Base-by-base conservation (phyloP, 2,797 vertebrate genomes). In the Lagodon rhomboides region DNA sequence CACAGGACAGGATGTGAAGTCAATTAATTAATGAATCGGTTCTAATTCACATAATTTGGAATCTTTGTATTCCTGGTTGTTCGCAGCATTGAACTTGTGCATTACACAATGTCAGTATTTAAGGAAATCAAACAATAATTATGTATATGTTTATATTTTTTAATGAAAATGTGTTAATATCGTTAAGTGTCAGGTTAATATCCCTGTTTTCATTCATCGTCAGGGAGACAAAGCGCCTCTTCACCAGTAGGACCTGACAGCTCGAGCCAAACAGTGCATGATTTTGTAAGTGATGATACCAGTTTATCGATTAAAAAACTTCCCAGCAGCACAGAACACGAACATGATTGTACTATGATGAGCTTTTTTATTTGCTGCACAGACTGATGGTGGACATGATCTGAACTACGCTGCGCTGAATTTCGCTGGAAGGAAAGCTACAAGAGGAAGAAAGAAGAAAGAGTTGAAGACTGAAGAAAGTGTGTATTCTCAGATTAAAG, bases 391-490 rank as follows among this genome's bases (percentile, higher is more conserved):
- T 50, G 62, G 34, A 38, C 17, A 34, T 30, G 59, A 55, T 47
- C 27, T 79, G 30, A 76, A 79, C 79, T 82, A 82, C 0, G 59
- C 75, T 65, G 83, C 72, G 0, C 13, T 85, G 9, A 23, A 51
- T 58, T 69, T 85, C 3, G 0, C 79, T 67, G 67, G 51, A 63
- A 41, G 41, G 12, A 77, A 74, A 77, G 18, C 69, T 12, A 49
- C 51, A 23, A 75, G 43, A 56, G 79, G 63, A 41, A 43, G 15
- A 0, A 73, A 73, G 13, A 75, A 60, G 11, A 75, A 3, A 1
- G 30, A 65, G 12, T 7, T 64, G 20, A 58, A 22, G 22, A 27
- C 27, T 34, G 72, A 76, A 20, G 75, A 79, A 12, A 69, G 75
- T 62, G 64, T 85, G 1, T 85, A 85, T 34, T 64, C 78, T 50